Evolutionary conservation across 2,113 vertebrate genomes (phyloP).

Genomic region (Syngnathus scovelli): DNA sequence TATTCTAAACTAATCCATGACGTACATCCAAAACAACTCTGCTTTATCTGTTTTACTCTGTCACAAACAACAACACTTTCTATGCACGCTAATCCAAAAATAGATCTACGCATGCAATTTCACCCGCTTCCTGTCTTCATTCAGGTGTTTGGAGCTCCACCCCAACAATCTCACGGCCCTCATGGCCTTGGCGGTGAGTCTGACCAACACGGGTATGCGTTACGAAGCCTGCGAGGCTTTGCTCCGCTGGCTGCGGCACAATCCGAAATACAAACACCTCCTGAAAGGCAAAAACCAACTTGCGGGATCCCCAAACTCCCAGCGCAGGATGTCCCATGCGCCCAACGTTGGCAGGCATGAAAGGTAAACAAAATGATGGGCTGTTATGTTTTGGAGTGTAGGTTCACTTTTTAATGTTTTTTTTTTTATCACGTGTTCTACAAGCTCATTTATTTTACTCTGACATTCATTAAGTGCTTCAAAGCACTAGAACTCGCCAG

Average conservation of each 20-base stretch:
- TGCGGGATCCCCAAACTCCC: conserved; percentile 80
- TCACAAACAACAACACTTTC: conserved; percentile 1
- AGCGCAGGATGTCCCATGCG: conserved; percentile 77
- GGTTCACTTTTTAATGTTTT: background rate
- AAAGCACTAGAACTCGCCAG: conserved; percentile 9
- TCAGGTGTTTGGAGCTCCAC: conserved; percentile 94
- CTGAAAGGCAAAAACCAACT: conserved; percentile 75
- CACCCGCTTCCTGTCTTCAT: conserved; percentile 35
- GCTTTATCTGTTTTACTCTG: background rate
- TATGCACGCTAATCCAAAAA: background rate
- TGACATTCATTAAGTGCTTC: conserved; percentile 3
- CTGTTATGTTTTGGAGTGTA: background rate
- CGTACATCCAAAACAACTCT: conserved; percentile 8
- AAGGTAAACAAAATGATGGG: conserved; percentile 30
- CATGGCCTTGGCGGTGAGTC: conserved; percentile 94
- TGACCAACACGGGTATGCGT: conserved; percentile 91
- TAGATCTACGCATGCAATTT: background rate
- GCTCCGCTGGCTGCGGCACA: conserved; percentile 88
- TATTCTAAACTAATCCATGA: conserved; percentile 36
- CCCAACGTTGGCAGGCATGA: conserved; percentile 51
- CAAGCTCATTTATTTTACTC: conserved; percentile 18
- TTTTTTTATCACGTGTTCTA: background rate
- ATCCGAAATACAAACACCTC: conserved; percentile 89
- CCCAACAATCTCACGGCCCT: conserved; percentile 91
- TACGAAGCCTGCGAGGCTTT: conserved; percentile 89